These are phyloP conservation scores for Trichopria drosophilae DNA, from an alignment of 2,888 invertebrate species.

Conservation along the genomic window DNA sequence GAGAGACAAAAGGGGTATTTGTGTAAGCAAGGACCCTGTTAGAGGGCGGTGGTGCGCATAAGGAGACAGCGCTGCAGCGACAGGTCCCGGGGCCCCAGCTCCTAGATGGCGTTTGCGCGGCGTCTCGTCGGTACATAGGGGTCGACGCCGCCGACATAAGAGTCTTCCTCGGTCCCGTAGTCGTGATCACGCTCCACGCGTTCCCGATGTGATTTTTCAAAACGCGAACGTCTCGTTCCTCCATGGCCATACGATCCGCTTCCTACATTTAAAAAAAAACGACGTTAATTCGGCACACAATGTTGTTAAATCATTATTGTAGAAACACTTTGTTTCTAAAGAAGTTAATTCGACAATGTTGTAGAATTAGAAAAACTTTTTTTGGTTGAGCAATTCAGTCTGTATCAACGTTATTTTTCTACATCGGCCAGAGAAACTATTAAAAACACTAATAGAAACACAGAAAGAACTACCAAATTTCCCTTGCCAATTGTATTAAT, in stretches of 20 bases:
- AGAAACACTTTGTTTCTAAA: too few relatives aligned
- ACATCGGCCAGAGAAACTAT: too few relatives aligned
- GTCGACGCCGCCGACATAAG: slow-evolving; percentile 61
- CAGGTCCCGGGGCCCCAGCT: slow-evolving; percentile 59
- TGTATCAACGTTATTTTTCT: too few relatives aligned
- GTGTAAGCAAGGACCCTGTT: slow-evolving; percentile 37
- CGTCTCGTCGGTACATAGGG: slow-evolving; percentile 54
- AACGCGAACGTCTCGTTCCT: slow-evolving; percentile 53
- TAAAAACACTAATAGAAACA: too few relatives aligned
- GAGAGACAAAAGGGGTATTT: slow-evolving; percentile 42
- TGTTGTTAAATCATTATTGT: too few relatives aligned
- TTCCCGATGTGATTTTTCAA: slow-evolving; percentile 56
- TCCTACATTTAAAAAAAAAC: slow-evolving; percentile 32
- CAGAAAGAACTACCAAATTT: too few relatives aligned
- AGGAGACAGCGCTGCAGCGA: slow-evolving; percentile 57
- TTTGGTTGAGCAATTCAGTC: too few relatives aligned
- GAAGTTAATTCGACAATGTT: too few relatives aligned
- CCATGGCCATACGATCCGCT: slow-evolving; percentile 48
- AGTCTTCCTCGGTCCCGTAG: slow-evolving; percentile 59
- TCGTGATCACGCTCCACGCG: slow-evolving; percentile 56
- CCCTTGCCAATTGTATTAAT: too few relatives aligned
- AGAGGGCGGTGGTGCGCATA: slow-evolving; percentile 57
- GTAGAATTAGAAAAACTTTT: too few relatives aligned
- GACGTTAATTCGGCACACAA: too few relatives aligned
- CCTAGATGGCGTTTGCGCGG: slow-evolving; percentile 76